Percentiles rank a stretch among this genome's conserved stretches.
Conservation (phyloP, 2,797 vertebrate species). For the Microhierax caerulescens region DNA sequence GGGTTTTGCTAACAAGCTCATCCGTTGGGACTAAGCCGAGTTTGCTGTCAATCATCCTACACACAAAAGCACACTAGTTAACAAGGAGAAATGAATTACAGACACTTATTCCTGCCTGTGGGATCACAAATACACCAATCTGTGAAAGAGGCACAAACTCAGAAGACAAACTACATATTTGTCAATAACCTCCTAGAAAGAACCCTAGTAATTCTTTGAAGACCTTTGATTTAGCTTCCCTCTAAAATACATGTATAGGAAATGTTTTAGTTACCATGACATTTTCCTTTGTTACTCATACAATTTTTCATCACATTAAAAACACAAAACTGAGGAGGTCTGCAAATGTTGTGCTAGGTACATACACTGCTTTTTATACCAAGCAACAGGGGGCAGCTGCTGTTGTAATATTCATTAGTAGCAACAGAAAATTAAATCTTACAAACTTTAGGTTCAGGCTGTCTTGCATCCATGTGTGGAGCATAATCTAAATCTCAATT, state of each 20-base stretch:
- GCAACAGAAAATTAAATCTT: conserved; percentile 79
- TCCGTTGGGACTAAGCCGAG: conserved; percentile 82
- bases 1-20: conserved; percentile 85
- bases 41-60: conserved; percentile 83
- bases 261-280: conserved; percentile 85
- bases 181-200: conserved; percentile 85
- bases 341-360: conserved; percentile 80
- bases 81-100: conserved; percentile 85
- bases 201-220: conserved; percentile 83
- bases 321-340: conserved; percentile 82
- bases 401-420: conserved; percentile 78
- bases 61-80: conserved; percentile 84
- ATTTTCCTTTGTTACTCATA: conserved; percentile 80
- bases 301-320: conserved; percentile 84
- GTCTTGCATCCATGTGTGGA: conserved; percentile 33
- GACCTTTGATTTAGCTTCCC: conserved; percentile 82
- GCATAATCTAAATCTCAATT: conserved; percentile 57
- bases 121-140: conserved; percentile 85
- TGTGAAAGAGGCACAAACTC: conserved; percentile 83
- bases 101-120: conserved; percentile 83
- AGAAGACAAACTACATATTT: conserved; percentile 83
- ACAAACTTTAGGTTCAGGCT: conserved; percentile 68
- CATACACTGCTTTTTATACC: conserved; percentile 73
- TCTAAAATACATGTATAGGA: conserved; percentile 81
- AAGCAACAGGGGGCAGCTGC: conserved; percentile 68